Conservation (phyloP, 2,797 vertebrate genomes). For the Cottoperca gobio region DNA sequence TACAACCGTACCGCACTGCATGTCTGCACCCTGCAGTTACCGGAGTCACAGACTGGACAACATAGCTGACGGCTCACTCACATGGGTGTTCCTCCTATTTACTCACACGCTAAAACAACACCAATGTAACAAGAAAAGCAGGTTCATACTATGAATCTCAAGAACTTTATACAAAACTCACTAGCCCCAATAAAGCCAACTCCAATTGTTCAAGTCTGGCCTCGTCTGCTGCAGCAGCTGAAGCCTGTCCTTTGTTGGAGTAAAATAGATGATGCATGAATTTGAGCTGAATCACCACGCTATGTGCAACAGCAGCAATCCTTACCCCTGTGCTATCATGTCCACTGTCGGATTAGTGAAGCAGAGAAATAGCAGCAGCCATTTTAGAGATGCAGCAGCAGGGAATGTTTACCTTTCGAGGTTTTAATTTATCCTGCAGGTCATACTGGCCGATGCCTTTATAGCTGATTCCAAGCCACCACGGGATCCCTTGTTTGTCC, state of each 20-base stretch:
- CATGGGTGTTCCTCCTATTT: constrained; percentile 53
- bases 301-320: constrained; percentile 38
- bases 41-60: not conserved
- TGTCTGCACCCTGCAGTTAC: constrained; percentile 6
- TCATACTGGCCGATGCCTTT: constrained; percentile 99
- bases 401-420: constrained; percentile 90
- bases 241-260: constrained; percentile 42
- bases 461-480: constrained; percentile 99
- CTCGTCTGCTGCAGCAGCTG: constrained; percentile 50
- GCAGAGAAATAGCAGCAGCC: constrained; percentile 17
- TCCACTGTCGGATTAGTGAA: constrained; percentile 26
- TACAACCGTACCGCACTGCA: not conserved
- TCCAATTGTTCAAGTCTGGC: constrained; percentile 61
- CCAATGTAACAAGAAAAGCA: constrained; percentile 57
- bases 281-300: constrained; percentile 59
- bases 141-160: constrained; percentile 35
- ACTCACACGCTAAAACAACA: constrained; percentile 36
- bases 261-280: constrained; percentile 55
- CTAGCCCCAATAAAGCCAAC: not conserved
- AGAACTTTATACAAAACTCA: constrained; percentile 5
- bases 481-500: constrained; percentile 99
- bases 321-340: constrained; percentile 42
- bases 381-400: constrained; percentile 16
- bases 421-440: constrained; percentile 97
- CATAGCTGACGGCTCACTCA: constrained; percentile 55